A percentile compares a stretch with the other conserved stretches of the same genome.
Evolutionary conservation across 53 echinoderm and acorn worm genomes (phyloP).

Genomic region (Echinarachnius parma): DNA sequence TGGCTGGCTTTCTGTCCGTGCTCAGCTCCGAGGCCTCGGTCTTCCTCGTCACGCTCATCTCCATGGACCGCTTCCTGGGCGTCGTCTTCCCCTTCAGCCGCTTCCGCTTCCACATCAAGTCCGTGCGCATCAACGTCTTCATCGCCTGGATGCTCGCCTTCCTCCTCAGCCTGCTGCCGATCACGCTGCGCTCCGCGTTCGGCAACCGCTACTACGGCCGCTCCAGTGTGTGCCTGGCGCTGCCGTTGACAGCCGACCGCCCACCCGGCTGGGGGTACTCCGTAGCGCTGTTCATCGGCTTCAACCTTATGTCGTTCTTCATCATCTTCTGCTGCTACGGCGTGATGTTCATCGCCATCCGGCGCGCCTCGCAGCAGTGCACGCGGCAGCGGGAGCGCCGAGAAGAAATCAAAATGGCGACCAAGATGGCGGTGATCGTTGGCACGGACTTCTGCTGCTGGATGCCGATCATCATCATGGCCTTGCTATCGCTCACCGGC

Average conservation of each 20-base stretch:
- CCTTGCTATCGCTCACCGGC: constrained; percentile 64
- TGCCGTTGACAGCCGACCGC: constrained; percentile 71
- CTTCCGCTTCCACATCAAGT: constrained; percentile 83
- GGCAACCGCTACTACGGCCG: constrained; percentile 88
- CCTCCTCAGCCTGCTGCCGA: constrained; percentile 75
- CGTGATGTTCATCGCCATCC: constrained; percentile 85
- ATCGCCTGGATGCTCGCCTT: constrained; percentile 76
- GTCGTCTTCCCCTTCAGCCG: constrained; percentile 93
- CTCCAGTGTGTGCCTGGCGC: constrained; percentile 86
- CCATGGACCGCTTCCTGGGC: constrained; percentile 85
- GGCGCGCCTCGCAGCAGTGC: constrained; percentile 73
- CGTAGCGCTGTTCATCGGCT: constrained; percentile 80
- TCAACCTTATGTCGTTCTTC: constrained; percentile 80
- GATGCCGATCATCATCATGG: constrained; percentile 97
- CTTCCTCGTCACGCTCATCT: constrained; percentile 81
- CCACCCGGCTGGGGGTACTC: constrained; percentile 95
- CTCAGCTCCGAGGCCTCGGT: constrained; percentile 88
- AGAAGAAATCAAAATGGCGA: constrained; percentile 97
- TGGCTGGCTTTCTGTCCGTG: constrained; percentile 84
- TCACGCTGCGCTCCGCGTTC: constrained; percentile 60
- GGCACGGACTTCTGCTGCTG: constrained; percentile 91
- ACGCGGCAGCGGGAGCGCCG: constrained; percentile 69
- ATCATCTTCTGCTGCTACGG: constrained; percentile 86
- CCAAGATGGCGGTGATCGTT: constrained; percentile 95
- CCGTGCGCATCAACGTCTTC: constrained; percentile 65